Percentiles rank a stretch among this genome's conserved stretches.
Conservation (phyloP, 2,113 vertebrate species). For the Crotalus tigris region DNA sequence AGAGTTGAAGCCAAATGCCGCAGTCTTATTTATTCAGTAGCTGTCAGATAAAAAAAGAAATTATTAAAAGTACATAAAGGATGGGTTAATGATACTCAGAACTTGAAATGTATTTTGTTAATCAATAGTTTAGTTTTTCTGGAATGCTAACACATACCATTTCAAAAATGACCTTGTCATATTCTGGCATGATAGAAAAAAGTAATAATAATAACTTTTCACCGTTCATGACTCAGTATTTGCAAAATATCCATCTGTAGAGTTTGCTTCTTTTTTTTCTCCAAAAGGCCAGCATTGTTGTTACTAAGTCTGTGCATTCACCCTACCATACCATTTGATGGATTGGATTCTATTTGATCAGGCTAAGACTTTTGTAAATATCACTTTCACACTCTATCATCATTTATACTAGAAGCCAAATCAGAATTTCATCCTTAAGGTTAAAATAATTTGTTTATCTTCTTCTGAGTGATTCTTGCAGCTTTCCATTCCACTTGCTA, state of each 20-base stretch:
- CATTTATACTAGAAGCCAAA: background rate
- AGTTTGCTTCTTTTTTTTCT: background rate
- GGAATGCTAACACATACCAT: background rate
- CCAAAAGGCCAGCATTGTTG: background rate
- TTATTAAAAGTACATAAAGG: background rate
- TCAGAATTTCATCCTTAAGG: background rate
- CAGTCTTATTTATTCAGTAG: background rate
- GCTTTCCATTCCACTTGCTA: background rate
- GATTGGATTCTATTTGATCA: background rate
- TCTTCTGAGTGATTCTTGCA: background rate
- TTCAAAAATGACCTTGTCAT: background rate
- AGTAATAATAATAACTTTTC: background rate
- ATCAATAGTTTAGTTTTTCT: background rate
- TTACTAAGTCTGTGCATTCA: background rate
- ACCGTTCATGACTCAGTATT: background rate
- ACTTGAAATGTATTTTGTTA: background rate
- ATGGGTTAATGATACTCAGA: background rate
- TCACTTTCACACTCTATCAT: no score
- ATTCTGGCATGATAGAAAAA: background rate
- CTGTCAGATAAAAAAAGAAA: background rate
- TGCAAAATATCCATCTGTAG: background rate
- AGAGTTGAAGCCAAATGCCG: background rate
- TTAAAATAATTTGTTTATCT: background rate
- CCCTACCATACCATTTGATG: background rate
- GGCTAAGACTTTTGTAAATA: background rate